Conservation (phyloP, 2,113 vertebrate genomes). For the Carettochelys insculpta region DNA sequence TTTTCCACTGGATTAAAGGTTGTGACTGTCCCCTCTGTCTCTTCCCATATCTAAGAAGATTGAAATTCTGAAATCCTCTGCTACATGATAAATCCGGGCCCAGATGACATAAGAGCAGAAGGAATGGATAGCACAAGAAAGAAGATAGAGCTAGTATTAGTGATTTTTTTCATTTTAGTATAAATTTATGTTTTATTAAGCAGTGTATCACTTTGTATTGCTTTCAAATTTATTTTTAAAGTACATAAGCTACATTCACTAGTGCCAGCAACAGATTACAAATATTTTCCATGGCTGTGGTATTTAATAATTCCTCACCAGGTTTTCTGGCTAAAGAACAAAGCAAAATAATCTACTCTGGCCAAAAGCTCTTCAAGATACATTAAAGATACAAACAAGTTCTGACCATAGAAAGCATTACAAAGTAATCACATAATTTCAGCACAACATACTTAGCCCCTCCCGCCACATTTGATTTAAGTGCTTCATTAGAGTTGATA, state of each 20-base stretch:
- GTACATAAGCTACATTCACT: not conserved
- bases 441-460: not conserved
- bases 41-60: slow-evolving; percentile 51
- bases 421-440: not conserved
- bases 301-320: not conserved
- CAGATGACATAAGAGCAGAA: slow-evolving; percentile 49
- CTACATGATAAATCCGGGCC: slow-evolving; percentile 50
- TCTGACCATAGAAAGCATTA: not conserved
- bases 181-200: not conserved
- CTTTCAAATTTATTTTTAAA: not conserved
- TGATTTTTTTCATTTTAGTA: not conserved
- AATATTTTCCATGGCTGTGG: not conserved
- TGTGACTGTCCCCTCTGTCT: not conserved
- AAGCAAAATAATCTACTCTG: not conserved
- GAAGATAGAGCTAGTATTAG: slow-evolving; percentile 30
- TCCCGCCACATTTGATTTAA: not conserved
- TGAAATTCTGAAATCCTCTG: slow-evolving; percentile 65
- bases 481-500: not conserved
- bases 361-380: not conserved
- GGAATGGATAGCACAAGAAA: slow-evolving; percentile 32
- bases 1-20: slow-evolving; percentile 55
- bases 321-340: not conserved
- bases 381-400: not conserved
- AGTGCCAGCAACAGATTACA: not conserved
- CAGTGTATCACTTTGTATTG: not conserved